Evolutionary conservation across 2,113 vertebrate genomes (phyloP).

Genomic region (Megaleporinus macrocephalus): DNA sequence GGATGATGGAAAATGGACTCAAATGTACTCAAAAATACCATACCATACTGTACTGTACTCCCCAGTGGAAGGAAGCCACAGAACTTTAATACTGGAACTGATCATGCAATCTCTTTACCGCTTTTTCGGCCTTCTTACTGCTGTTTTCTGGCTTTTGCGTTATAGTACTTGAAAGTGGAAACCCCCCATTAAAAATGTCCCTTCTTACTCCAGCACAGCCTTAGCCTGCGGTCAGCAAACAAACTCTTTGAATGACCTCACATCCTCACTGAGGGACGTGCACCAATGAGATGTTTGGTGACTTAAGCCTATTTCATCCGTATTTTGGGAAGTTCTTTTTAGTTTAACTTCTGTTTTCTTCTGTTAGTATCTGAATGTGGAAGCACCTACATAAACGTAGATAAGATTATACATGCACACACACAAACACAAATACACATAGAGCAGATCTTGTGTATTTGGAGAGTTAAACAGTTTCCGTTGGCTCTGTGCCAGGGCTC

Average conservation of each 20-base stretch:
- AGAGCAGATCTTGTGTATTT: too few species aligned
- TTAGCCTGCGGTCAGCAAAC: not conserved
- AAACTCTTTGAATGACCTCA: not conserved
- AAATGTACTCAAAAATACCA: too few species aligned
- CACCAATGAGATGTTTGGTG: not conserved
- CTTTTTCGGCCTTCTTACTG: not conserved
- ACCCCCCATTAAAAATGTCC: not conserved
- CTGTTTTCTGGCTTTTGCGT: not conserved
- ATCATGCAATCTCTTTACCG: not conserved
- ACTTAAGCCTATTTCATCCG: slow-evolving; percentile 1
- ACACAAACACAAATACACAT: not conserved
- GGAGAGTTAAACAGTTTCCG: too few species aligned
- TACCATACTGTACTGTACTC: too few species aligned
- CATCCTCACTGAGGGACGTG: not conserved
- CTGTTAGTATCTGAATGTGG: slow-evolving; percentile 28
- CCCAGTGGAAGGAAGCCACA: too few species aligned
- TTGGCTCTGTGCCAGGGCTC: too few species aligned
- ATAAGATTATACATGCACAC: not conserved
- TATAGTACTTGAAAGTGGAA: not conserved
- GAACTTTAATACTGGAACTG: too few species aligned
- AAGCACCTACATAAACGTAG: slow-evolving; percentile 1
- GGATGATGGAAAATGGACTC: too few species aligned
- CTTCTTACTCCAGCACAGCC: too few species aligned
- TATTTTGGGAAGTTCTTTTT: slow-evolving; percentile 53
- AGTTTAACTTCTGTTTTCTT: slow-evolving; percentile 41